Percentiles rank a stretch among this genome's conserved stretches.
phyloP scores from a whole-genome alignment of 1,140 invertebrate species.

The Cydia pomonella region DNA sequence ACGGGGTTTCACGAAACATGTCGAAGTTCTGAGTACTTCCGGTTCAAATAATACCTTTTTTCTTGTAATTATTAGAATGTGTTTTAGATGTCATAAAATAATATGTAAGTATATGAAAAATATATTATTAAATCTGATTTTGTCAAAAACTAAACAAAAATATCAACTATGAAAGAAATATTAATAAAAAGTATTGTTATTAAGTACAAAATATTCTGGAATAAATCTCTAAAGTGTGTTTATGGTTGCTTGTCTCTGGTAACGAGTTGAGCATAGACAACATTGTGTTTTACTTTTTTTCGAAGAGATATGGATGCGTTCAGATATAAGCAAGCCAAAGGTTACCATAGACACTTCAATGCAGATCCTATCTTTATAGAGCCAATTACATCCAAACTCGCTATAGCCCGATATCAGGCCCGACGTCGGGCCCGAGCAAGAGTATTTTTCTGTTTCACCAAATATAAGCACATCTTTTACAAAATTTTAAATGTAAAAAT shows the following conservation, averaged over 20 bases:
- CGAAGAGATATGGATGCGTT: neutral
- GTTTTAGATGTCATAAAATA: neutral
- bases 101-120: neutral
- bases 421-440: too few relatives aligned
- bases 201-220: slow-evolving; percentile 24
- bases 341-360: too few relatives aligned
- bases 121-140: neutral
- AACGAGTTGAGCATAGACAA: slow-evolving; percentile 29
- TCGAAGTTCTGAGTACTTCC: slow-evolving; percentile 66
- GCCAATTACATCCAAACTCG: too few relatives aligned
- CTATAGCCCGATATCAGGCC: too few relatives aligned
- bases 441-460: too few relatives aligned
- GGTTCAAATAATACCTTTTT: slow-evolving; percentile 43
- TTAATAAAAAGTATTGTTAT: neutral
- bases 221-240: slow-evolving; percentile 8
- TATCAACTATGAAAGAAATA: neutral
- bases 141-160: neutral
- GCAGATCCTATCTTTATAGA: too few relatives aligned
- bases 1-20: slow-evolving; percentile 78
- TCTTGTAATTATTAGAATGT: neutral
- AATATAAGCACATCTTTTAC: too few relatives aligned
- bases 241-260: slow-evolving; percentile 23
- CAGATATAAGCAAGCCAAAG: neutral
- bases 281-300: neutral
- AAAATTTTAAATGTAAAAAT: too few relatives aligned